Evolutionary conservation across 2,113 vertebrate genomes (phyloP).

Genomic region (Diadophis punctatus): DNA sequence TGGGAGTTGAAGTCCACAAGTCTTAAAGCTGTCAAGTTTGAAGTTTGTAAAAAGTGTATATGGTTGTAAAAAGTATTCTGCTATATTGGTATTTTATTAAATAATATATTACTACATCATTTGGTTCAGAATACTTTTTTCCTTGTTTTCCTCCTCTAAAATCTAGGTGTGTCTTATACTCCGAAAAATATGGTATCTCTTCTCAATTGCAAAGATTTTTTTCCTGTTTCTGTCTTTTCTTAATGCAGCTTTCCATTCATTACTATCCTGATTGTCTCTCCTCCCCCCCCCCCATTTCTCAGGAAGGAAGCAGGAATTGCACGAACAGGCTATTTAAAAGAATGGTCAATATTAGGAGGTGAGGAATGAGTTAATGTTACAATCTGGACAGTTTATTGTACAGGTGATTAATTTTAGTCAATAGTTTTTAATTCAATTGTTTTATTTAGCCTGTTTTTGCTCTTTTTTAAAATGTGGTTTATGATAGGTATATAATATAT

Average conservation of each 20-base stretch:
- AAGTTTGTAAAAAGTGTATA: too few relatives aligned
- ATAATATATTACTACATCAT: too few relatives aligned
- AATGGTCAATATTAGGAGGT: neutral
- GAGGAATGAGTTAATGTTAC: neutral
- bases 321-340: neutral
- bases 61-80: too few relatives aligned
- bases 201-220: neutral
- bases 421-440: neutral
- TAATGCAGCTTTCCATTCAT: neutral
- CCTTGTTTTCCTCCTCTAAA: too few relatives aligned
- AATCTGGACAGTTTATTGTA: neutral
- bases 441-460: neutral
- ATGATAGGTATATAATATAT: neutral
- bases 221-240: neutral
- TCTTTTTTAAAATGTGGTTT: neutral
- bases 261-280: neutral
- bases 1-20: too few relatives aligned
- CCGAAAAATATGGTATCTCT: too few relatives aligned
- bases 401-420: neutral
- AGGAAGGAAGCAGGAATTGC: neutral
- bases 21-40: too few relatives aligned
- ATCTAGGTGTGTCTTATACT: too few relatives aligned
- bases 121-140: too few relatives aligned
- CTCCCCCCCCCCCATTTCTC: neutral
- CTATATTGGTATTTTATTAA: too few relatives aligned